Conservation (phyloP, 2,113 vertebrate species). For the Albula glossodonta region DNA sequence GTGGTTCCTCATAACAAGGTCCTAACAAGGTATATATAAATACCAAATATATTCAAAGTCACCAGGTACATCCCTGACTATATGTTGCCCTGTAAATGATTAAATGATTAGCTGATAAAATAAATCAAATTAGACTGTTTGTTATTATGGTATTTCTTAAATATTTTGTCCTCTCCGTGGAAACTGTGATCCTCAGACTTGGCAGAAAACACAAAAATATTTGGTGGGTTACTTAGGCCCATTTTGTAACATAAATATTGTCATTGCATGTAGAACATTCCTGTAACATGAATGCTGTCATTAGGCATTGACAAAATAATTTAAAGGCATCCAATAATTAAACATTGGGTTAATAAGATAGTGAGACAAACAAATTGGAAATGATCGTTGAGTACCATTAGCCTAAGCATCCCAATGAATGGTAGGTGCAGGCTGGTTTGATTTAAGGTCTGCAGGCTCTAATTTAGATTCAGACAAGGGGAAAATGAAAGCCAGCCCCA, state of each 20-base stretch:
- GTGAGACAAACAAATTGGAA: conserved; percentile 64
- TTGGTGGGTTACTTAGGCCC: conserved; percentile 41
- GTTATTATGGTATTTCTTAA: neutral
- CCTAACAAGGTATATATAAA: neutral
- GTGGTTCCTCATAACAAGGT: neutral
- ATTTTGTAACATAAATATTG: conserved; percentile 56
- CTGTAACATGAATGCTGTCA: conserved; percentile 59
- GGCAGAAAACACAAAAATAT: conserved; percentile 29
- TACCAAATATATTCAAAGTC: neutral
- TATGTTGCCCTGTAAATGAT: neutral
- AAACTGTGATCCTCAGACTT: neutral
- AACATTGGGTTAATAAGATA: conserved; percentile 62
- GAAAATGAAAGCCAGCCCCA: conserved; percentile 52
- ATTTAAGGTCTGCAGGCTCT: conserved; percentile 59
- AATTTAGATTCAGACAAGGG: conserved; percentile 36
- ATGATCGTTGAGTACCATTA: conserved; percentile 59
- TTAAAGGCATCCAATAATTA: conserved; percentile 68
- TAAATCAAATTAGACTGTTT: conserved; percentile 2
- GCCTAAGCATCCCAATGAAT: conserved; percentile 42
- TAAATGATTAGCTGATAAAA: neutral
- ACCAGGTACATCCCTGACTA: neutral
- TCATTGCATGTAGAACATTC: conserved; percentile 68
- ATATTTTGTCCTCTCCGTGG: neutral
- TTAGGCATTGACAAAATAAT: conserved; percentile 67
- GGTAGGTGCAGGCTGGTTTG: conserved; percentile 55